phyloP scores from a whole-genome alignment of 2,113 vertebrate species.

The Apistogramma diplotaenia region DNA sequence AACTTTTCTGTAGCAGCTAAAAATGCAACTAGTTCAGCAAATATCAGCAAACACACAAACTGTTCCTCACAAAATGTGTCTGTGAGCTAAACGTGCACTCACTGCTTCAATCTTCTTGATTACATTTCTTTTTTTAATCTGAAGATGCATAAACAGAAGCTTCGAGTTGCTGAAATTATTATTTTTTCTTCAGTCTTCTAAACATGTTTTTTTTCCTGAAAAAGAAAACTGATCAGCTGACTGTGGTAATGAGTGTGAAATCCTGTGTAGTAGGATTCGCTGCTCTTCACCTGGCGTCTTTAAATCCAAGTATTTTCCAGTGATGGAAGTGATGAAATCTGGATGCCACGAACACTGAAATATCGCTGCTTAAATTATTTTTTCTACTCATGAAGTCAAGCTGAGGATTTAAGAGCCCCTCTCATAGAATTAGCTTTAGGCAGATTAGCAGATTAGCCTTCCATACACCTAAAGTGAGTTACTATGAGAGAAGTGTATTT shows the following conservation, averaged over 20 bases:
- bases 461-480: not conserved
- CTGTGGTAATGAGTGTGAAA: not conserved
- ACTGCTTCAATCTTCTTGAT: not conserved
- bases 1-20: not conserved
- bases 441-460: not conserved
- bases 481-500: not conserved
- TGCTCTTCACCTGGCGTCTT: too few relatives aligned
- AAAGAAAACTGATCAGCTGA: too few relatives aligned
- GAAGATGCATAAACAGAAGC: too few relatives aligned
- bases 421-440: not conserved
- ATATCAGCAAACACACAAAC: not conserved
- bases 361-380: not conserved
- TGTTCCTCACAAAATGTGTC: fast-evolving
- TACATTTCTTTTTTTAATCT: too few relatives aligned
- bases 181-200: too few relatives aligned
- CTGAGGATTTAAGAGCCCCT: not conserved
- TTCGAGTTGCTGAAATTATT: too few relatives aligned
- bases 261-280: not conserved
- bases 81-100: not conserved
- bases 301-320: too few relatives aligned
- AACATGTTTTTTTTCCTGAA: too few relatives aligned
- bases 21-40: not conserved
- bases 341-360: not conserved
- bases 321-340: not conserved
- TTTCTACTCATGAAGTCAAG: not conserved